Base-by-base conservation (phyloP, 2,113 vertebrate species). In the Otis tarda region DNA sequence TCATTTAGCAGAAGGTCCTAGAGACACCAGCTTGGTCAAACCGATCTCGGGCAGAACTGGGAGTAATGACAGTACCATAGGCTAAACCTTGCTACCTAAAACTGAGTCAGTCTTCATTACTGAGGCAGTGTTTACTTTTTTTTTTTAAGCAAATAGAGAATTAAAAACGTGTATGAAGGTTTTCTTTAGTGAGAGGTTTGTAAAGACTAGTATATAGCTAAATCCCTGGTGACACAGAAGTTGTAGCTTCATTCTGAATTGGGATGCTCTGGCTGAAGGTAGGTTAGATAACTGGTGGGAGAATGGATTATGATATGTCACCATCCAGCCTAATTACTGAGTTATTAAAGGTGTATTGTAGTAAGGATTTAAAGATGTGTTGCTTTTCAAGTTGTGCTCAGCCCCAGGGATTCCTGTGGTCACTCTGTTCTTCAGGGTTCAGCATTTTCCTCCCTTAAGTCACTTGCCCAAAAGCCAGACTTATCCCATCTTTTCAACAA, bases 401-500 rank as follows among this genome's bases (percentile, higher is more conserved):
- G 22, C 22, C 24, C 30, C 3, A 3, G 45, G 45, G 8, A 89
- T 14, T 75, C 23, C 19, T 22, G 1, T 89, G 68, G 80, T 81
- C 76, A 27, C 17, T 43, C 12, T 0, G 3, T 61, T 93, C 84
- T 83, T 78, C 52, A 56, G 41, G 30, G 37, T 83, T 92, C 7
- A 6, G 25, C 12, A 76, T 83, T 92, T 83, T 89, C 25, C 45
- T 92, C 6, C 18, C 10, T 45, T n/a, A 78, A 76, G 31, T 41
- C 1, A 0, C 39, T 87, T 82, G 64, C 69, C 35, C 47, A 84
- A 75, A 92, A 78, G 8, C 68, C 43, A 94, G 60, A 69, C 83
- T 93, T 92, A 30, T 12, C 37, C 61, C 63, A 64, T 73, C 80
- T 82, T 85, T 57, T 90, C 49, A 74, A 68, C 57, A 67, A 92